Evolutionary conservation across 30 jellyfish, hydroid and myxozoan species (phyloP), one percentile per base, ranked within the genome.

Genomic region (Morbakka virulenta): DNA sequence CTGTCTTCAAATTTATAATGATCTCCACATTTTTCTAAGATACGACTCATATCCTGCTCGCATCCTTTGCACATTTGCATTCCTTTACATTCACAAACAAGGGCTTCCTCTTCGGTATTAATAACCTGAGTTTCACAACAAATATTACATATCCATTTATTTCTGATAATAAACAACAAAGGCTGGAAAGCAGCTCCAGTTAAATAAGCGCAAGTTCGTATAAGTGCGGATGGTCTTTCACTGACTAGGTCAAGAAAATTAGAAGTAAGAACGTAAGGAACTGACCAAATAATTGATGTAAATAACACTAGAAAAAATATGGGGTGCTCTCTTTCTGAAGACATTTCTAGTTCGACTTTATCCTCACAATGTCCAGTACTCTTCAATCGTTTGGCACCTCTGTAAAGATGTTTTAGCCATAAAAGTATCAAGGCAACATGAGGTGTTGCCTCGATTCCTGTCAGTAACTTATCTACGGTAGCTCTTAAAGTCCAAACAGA

Each of bases 311-410:
- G 74, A 57, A 86, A 26, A 79, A 87, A 93, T 23, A 93, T 70
- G 4, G 99, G 96, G 57, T 74, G 91, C 82, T 87, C 97, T 41
- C 85, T 50, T 29, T 89, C 94, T 4, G 68, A 9, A 6, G 57
- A 41, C 17, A 41, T 6, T 41, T 41, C 57, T 41, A 41, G 17
- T 17, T 41, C 57, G 9, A 84, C 89, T 47, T 74, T 78, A 11
- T 86, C 80, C 28, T 73, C 64, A 87, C 48, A 52, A 24, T 80
- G 67, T 69, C 72, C 69, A 62, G 61, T 69, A 21, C 64, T 79
- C 71, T 83, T 79, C 41, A 67, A 71, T 28, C 88, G 85, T 12
- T 94, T 87, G 23, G 71, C 27, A 51, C 78, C 69, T 31, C 87
- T 79, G 35, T 77, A 81, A 2, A 95, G 97, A 63, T 80, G 87